Base-by-base conservation (phyloP, 2,797 vertebrate species). In the Platalea minor region DNA sequence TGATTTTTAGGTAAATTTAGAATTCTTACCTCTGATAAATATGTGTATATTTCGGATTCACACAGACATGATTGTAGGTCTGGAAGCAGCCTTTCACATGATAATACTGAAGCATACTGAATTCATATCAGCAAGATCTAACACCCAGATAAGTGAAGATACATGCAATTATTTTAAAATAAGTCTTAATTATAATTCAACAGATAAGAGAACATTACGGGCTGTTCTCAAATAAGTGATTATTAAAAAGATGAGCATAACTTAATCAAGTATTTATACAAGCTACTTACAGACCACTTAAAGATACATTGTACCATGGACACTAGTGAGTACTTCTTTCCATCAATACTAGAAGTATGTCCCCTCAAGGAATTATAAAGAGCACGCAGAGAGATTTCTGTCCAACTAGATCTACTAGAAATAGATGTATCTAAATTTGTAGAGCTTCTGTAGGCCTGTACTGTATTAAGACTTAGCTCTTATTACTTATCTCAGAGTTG, bases 351-450 rank as follows among this genome's bases (percentile, higher is more conserved):
- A 24, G 20, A 63, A 81, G 17, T 59, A 33, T 29, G 9, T 24
- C 3, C 25, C 25, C 31, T 76, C 45, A 79, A 70, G 20, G 17
- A 90, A 76, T 35, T 57, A 79, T 13, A 56, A 85, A 61, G 20
- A 41, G 4, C 8, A 59, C 4, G 4, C 3, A 1, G 37, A 78
- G 18, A 82, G 6, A 82, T 79, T 82, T 85, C 35, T 70, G 53
- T 89, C 65, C 89, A 91, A 35, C 43, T 78, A 93, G 68, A 85
- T 85, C 59, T 88, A 76, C 80, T 84, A 83, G 75, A 90, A 95
- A 92, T 68, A 79, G 11, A 26, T 18, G 5, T 48, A 35, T 48
- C 10, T 56, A 25, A 75, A 51, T 74, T 35, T 83, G 10, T 45
- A 48, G 46, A 46, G 16, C 13, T 92, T 88, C 53, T 83, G 5